A percentile compares a stretch with the other conserved stretches of the same genome.
These are phyloP conservation scores for Cephus spinipes DNA, from an alignment of 2,888 invertebrate genomes.

Conservation along the genomic window DNA sequence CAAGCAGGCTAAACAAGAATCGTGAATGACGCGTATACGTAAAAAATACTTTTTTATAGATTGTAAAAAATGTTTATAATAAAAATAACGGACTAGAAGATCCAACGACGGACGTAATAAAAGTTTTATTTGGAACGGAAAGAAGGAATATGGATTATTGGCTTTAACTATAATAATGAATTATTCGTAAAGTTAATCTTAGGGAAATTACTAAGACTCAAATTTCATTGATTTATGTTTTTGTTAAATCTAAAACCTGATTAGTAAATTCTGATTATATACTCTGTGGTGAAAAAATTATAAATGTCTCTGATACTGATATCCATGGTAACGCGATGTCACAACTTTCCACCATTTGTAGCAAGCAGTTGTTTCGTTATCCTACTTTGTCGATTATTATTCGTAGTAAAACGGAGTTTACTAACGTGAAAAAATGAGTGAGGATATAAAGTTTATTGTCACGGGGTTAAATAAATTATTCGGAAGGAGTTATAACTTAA, in stretches of 20 bases:
- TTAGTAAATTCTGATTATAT: background rate
- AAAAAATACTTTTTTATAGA: background rate
- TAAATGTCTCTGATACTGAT: background rate
- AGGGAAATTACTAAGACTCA: background rate
- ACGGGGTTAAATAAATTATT: constrained; percentile 80
- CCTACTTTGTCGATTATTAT: background rate
- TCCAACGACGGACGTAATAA: background rate
- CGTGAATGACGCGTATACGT: background rate
- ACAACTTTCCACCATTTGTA: constrained; percentile 2
- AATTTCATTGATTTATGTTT: background rate
- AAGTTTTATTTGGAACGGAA: background rate
- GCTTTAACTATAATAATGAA: background rate
- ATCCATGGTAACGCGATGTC: background rate
- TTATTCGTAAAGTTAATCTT: background rate
- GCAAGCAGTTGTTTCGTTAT: background rate
- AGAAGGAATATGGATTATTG: background rate
- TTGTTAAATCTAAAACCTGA: background rate
- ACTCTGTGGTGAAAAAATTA: background rate
- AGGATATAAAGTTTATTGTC: constrained; percentile 77
- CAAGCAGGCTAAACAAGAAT: constrained; percentile 2
- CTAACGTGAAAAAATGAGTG: constrained; percentile 68
- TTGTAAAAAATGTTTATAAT: constrained; percentile 3
- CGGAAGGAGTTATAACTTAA: constrained; percentile 81
- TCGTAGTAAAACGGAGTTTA: background rate
- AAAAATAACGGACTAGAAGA: background rate